Percentiles rank a stretch among this genome's conserved stretches.
Conservation (phyloP, 2,797 vertebrate species). For the Anguilla anguilla region DNA sequence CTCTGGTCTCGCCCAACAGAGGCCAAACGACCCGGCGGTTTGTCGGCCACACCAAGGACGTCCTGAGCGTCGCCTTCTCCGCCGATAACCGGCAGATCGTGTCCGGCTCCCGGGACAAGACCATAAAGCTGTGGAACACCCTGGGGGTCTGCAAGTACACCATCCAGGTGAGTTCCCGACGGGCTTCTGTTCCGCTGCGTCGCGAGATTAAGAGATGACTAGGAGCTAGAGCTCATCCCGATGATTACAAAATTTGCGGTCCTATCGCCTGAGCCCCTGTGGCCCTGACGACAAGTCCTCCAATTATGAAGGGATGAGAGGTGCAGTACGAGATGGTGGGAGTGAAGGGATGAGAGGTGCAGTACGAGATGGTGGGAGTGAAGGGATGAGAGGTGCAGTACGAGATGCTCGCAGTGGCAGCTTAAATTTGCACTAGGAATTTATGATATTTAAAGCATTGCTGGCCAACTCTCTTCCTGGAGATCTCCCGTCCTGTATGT, state of each 20-base stretch:
- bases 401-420: too few relatives aligned
- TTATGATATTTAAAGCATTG: neutral
- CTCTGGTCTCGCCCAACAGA: slow-evolving; percentile 57
- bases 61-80: slow-evolving; percentile 94
- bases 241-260: slow-evolving; percentile 49
- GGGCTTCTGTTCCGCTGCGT: neutral
- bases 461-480: too few relatives aligned
- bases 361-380: too few relatives aligned
- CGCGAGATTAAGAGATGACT: neutral
- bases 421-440: too few relatives aligned
- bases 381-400: too few relatives aligned
- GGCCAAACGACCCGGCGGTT: slow-evolving; percentile 91
- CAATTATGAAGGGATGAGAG: slow-evolving; percentile 53
- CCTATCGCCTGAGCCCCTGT: slow-evolving; percentile 49
- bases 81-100: slow-evolving; percentile 98
- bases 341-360: too few relatives aligned
- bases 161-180: slow-evolving; percentile 82
- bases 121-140: slow-evolving; percentile 98
- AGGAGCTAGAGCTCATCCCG: slow-evolving; percentile 21
- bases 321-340: too few relatives aligned
- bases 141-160: slow-evolving; percentile 98
- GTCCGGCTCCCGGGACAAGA: slow-evolving; percentile 93
- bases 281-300: slow-evolving; percentile 53
- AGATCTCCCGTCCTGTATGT: too few relatives aligned
- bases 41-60: slow-evolving; percentile 93